A percentile compares a stretch with the other conserved stretches of the same genome.
Evolutionary conservation across 1,140 invertebrate species (phyloP).

Genomic region (Drosophila trapezifrons): DNA sequence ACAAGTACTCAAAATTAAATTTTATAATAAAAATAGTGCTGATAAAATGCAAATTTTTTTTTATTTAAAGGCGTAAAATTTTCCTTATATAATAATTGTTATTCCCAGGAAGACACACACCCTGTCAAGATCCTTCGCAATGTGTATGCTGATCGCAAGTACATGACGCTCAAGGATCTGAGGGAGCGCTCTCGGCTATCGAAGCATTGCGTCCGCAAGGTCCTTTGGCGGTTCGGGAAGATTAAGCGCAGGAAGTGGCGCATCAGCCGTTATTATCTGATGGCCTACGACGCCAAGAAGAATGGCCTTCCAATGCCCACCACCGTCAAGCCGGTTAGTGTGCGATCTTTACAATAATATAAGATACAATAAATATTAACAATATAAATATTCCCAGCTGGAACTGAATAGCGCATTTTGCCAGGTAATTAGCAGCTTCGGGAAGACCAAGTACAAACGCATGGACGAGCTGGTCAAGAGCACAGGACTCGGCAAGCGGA

Average conservation of each 20-base stretch:
- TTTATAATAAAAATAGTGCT: too few relatives aligned
- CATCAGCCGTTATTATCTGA: conserved; percentile 18
- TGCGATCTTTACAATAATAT: too few relatives aligned
- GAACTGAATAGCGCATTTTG: not conserved
- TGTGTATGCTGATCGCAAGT: conserved; percentile 19
- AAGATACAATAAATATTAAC: not conserved
- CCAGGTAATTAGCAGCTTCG: conserved; percentile 3
- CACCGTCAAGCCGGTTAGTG: not conserved
- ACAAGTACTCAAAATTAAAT: too few relatives aligned
- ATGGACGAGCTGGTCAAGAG: not conserved
- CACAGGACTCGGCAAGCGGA: not conserved
- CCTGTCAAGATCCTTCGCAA: too few relatives aligned
- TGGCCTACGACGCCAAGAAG: not conserved
- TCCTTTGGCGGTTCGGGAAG: conserved; percentile 1
- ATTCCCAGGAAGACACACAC: too few relatives aligned
- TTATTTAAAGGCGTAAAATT: too few relatives aligned
- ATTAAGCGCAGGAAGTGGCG: conserved; percentile 29
- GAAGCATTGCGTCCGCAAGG: conserved; percentile 2
- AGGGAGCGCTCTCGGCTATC: conserved; percentile 6
- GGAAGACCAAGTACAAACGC: conserved; percentile 7
- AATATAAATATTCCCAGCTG: not conserved
- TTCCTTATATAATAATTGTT: too few relatives aligned
- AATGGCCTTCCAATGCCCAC: not conserved
- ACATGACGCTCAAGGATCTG: conserved; percentile 17
- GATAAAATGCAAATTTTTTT: too few relatives aligned